Conservation (phyloP, 2,888 invertebrate species). For the Dicyrtoma fusca region DNA sequence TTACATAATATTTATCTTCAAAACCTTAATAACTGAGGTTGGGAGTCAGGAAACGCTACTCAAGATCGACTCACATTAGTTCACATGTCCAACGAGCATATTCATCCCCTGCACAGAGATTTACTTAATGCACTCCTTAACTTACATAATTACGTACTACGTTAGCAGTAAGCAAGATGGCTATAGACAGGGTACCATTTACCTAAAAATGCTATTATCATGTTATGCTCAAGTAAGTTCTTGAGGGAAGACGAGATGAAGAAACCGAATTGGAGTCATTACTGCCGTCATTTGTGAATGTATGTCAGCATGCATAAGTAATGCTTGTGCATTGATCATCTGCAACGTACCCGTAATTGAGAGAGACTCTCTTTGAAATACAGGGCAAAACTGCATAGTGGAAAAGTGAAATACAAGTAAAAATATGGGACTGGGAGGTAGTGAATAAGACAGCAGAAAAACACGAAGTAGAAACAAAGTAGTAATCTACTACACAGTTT, state of each 20-base stretch:
- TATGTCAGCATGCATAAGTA: constrained; percentile 25
- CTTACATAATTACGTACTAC: too few relatives aligned
- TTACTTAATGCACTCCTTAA: too few relatives aligned
- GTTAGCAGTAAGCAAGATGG: too few relatives aligned
- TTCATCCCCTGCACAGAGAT: too few relatives aligned
- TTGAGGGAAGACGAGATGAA: neutral
- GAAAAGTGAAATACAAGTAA: neutral
- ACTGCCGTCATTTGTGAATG: constrained; percentile 2
- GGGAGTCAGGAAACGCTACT: constrained; percentile 4
- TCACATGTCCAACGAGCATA: too few relatives aligned
- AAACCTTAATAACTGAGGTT: neutral
- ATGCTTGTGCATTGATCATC: constrained; percentile 16
- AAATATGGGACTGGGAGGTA: neutral
- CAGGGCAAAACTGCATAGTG: neutral
- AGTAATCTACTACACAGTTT: too few relatives aligned
- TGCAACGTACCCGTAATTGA: neutral
- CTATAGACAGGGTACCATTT: too few relatives aligned
- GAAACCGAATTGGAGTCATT: constrained; percentile 9
- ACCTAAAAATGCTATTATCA: too few relatives aligned
- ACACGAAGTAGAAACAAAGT: too few relatives aligned
- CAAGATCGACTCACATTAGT: too few relatives aligned
- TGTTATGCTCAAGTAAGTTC: neutral
- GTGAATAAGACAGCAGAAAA: too few relatives aligned
- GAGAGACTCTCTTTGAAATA: neutral
- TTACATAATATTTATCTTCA: neutral